Percentiles rank a stretch among this genome's conserved stretches.
Conservation (phyloP, 2,113 vertebrate species). For the Cyanoramphus novaezelandiae region DNA sequence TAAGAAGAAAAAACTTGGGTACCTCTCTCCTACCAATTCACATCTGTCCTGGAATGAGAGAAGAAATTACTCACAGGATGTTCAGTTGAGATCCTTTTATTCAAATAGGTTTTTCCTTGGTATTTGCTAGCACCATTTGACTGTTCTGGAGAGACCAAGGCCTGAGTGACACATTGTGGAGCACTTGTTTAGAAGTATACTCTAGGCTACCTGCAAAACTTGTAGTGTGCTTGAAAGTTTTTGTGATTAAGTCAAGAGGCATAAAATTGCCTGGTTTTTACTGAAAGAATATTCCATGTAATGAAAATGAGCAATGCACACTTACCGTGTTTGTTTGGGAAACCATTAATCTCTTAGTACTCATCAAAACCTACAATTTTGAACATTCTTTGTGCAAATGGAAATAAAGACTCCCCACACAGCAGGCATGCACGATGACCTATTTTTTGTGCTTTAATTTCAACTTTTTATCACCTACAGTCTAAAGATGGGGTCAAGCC, state of each 20-base stretch:
- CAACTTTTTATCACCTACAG: slow-evolving; percentile 37
- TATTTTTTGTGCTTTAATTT: neutral
- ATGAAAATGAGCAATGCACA: neutral
- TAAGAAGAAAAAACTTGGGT: neutral
- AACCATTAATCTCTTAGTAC: neutral
- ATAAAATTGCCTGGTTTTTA: neutral
- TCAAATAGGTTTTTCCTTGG: neutral
- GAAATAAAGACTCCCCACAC: neutral
- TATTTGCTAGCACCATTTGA: neutral
- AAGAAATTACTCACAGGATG: neutral
- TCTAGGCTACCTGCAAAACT: neutral
- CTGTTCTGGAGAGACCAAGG: neutral
- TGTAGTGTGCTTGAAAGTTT: neutral
- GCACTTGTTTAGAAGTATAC: neutral
- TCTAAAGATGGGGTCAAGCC: slow-evolving; percentile 1
- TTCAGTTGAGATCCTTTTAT: neutral
- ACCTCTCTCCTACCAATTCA: neutral
- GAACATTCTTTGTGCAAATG: neutral
- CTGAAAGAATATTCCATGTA: neutral
- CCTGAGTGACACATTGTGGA: neutral
- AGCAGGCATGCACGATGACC: too few species aligned
- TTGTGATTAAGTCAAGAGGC: neutral
- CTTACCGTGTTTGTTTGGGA: neutral
- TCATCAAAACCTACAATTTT: neutral
- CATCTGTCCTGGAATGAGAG: neutral